These are phyloP conservation scores for Piaya cayana DNA, from an alignment of 2,113 vertebrate genomes.

Conservation along the genomic window DNA sequence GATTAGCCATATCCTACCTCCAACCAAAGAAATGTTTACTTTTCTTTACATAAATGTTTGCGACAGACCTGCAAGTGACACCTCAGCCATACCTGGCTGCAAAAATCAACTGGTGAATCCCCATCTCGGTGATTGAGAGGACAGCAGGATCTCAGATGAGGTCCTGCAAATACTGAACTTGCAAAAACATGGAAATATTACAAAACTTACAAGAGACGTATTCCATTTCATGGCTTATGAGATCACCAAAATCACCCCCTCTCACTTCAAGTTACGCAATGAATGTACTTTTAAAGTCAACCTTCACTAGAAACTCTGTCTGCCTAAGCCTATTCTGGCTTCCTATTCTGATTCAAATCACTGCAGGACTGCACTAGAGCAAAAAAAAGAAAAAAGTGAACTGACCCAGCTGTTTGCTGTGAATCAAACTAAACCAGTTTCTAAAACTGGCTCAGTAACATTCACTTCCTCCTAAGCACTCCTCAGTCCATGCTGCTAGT, in stretches of 20 bases:
- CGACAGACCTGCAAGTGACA: neutral
- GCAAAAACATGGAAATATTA: neutral
- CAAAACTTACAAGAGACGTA: neutral
- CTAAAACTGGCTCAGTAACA: slow-evolving; percentile 37
- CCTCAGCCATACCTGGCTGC: neutral
- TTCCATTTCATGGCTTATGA: neutral
- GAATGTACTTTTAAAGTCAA: neutral
- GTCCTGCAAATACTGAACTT: neutral
- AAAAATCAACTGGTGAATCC: neutral
- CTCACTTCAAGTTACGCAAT: neutral
- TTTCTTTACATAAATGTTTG: fast-evolving
- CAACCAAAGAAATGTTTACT: neutral
- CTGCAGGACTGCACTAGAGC: neutral
- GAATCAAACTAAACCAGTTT: slow-evolving; percentile 49
- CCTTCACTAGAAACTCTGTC: neutral
- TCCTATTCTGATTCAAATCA: neutral
- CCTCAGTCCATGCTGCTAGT: neutral
- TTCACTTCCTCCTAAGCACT: slow-evolving; percentile 27
- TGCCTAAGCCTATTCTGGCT: neutral
- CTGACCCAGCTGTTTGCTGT: neutral
- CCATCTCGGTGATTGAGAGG: neutral
- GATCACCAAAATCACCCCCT: neutral
- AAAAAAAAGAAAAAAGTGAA: neutral
- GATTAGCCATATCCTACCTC: neutral
- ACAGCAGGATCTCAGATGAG: neutral